phyloP scores from a whole-genome alignment of 2,888 invertebrate species.

The Alviniconcha strummeri region DNA sequence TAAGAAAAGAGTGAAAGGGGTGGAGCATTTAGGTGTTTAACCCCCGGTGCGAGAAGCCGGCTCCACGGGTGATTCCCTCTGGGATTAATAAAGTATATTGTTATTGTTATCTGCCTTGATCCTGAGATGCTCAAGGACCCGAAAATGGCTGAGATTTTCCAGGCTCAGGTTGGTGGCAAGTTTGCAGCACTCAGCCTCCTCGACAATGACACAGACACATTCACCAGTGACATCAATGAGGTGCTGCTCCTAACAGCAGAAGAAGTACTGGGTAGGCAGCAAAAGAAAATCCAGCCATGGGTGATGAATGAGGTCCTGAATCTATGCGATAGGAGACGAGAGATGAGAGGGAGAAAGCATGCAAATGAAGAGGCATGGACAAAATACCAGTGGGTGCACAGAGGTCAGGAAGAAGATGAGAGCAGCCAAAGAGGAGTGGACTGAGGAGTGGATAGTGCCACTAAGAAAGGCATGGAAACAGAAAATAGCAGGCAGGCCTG shows the following conservation, averaged over 20 bases:
- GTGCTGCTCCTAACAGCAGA: not conserved
- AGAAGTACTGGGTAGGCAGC: slow-evolving; percentile 14
- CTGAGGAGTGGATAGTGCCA: not conserved
- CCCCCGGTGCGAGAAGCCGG: too few relatives aligned
- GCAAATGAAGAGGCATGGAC: not conserved
- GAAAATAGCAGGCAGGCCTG: slow-evolving; percentile 1
- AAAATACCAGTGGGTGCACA: slow-evolving; percentile 1
- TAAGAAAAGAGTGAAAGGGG: too few relatives aligned
- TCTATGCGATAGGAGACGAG: slow-evolving; percentile 22
- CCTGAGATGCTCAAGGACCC: too few relatives aligned
- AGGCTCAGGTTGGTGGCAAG: not conserved
- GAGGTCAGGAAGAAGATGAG: not conserved
- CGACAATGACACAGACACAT: not conserved
- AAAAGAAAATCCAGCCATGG: slow-evolving; percentile 18
- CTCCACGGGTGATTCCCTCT: too few relatives aligned
- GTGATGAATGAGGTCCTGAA: slow-evolving; percentile 20
- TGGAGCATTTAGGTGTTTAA: too few relatives aligned
- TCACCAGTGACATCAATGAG: not conserved
- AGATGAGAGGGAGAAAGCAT: not conserved
- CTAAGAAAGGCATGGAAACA: too few relatives aligned
- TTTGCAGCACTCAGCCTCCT: not conserved
- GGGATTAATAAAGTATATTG: too few relatives aligned
- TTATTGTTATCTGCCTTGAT: too few relatives aligned
- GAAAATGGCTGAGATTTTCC: too few relatives aligned
- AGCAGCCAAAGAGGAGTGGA: slow-evolving; percentile 20